Evolutionary conservation across 2,888 invertebrate species (phyloP).

Genomic region (Gymnoscelis rufifasciata): DNA sequence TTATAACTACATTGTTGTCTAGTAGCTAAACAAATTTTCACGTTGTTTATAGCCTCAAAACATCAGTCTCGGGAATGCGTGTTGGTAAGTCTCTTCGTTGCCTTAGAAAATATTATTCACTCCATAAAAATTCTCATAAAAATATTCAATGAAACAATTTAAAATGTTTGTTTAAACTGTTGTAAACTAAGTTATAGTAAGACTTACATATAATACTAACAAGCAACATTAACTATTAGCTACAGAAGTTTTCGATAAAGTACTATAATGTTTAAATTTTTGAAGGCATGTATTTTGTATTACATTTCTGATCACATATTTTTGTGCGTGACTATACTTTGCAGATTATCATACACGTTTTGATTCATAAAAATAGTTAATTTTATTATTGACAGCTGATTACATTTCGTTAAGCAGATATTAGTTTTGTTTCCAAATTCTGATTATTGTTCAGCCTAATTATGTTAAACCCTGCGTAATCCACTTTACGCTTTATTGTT

Average conservation of each 20-base stretch:
- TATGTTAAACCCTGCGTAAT: too few species aligned
- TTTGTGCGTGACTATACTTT: constrained; percentile 59
- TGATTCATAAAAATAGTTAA: background rate
- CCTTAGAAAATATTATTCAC: constrained; percentile 70
- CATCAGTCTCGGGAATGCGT: constrained; percentile 77
- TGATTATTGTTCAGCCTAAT: too few species aligned
- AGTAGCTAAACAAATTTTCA: constrained; percentile 51
- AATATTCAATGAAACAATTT: constrained; percentile 67
- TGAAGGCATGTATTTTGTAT: constrained; percentile 49
- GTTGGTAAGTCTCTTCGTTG: constrained; percentile 78
- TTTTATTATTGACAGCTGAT: background rate
- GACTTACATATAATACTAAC: constrained; percentile 58
- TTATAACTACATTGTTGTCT: constrained; percentile 23
- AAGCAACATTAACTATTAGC: constrained; percentile 55
- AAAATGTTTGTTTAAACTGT: constrained; percentile 36
- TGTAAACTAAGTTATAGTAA: constrained; percentile 39
- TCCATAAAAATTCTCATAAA: constrained; percentile 60
- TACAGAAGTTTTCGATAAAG: constrained; percentile 46
- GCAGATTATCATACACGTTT: constrained; percentile 18
- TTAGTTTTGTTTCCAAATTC: too few species aligned
- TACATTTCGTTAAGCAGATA: background rate
- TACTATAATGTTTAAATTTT: constrained; percentile 30
- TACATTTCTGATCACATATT: constrained; percentile 50
- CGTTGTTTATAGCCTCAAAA: constrained; percentile 66
- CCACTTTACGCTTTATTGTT: too few species aligned